Evolutionary conservation across 1,140 invertebrate species (phyloP).

Genomic region (Philopotamus ludificatus): DNA sequence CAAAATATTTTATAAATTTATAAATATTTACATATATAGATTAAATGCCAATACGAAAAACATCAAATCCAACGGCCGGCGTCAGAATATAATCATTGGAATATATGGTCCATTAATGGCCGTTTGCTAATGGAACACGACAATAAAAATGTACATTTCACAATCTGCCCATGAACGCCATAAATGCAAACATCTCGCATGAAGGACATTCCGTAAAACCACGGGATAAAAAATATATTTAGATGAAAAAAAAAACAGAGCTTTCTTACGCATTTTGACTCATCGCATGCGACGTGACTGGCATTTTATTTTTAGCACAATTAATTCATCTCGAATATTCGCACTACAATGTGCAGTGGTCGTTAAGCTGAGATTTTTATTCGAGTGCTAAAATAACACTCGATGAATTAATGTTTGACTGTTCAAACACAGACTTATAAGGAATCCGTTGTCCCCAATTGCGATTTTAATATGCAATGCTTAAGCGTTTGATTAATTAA

Average conservation of each 20-base stretch:
- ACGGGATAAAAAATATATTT: not conserved
- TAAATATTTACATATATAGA: not conserved
- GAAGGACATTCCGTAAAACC: not conserved
- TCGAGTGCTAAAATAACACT: not conserved
- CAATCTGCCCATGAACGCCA: slow-evolving; percentile 6
- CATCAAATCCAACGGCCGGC: slow-evolving; percentile 8
- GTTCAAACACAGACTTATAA: no score
- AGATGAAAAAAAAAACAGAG: no score
- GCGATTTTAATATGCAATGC: no score
- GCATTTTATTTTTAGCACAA: no score
- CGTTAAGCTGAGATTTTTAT: not conserved
- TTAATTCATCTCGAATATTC: no score
- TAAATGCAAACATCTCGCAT: no score
- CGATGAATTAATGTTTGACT: no score
- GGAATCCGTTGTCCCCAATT: no score
- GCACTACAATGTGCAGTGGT: not conserved
- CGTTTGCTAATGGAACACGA: slow-evolving; percentile 18
- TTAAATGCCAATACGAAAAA: no score
- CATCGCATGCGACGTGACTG: no score
- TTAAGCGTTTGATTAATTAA: no score
- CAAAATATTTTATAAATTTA: not conserved
- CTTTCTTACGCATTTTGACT: no score
- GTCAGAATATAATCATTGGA: not conserved
- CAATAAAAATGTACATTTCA: slow-evolving; percentile 21
- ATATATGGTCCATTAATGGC: slow-evolving; percentile 21